Base-by-base conservation (phyloP, 2,113 vertebrate genomes). In the Coryphaenoides rupestris region DNA sequence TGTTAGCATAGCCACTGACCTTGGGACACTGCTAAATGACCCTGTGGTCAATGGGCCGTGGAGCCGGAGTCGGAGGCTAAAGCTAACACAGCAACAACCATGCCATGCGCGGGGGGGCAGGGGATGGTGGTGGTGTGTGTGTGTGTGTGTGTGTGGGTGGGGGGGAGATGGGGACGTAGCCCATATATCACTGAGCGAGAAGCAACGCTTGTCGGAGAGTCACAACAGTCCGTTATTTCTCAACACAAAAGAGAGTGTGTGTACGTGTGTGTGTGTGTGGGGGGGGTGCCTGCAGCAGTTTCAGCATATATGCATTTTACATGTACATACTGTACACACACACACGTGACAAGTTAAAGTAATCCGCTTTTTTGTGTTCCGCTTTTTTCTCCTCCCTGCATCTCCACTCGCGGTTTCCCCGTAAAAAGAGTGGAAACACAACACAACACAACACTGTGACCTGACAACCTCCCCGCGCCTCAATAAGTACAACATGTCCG, bases 21-120 rank as follows among this genome's bases (percentile, higher is more conserved):
- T 81, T 79, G 81, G 78, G 75, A 80, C 21, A 65, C 47, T 76
- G 66, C 82, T 77, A 69, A 87, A 87, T 70, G 77, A 84, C 80
- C 80, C 63, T 75, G 73, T 77, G 70, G 82, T 84, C 83, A 82
- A 79, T 80, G 77, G 77, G 69, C 83, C 76, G 75, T 83, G 76
- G 46, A 3, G 47, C 47, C 9, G 33, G 33, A 73, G 73, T 78
- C 75, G 75, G 74, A 82, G 55, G 63, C 75, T 77, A 10, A 69
- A 79, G 77, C 75, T 77, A 84, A 84, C 80, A 75, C 21, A 49
- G 47, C 73, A 28, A 70, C 58, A 65, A 82, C 78, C 82, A 81
- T 65, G 21, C 40, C 16, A 56, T 59, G 70, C 55, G 58, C n/a
- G n/a, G n/a, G n/a, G n/a, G n/a, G n/a, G n/a, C n/a, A n/a, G n/a